Conservation (phyloP, 2,797 vertebrate genomes). For the Acestrorhynchus altus region DNA sequence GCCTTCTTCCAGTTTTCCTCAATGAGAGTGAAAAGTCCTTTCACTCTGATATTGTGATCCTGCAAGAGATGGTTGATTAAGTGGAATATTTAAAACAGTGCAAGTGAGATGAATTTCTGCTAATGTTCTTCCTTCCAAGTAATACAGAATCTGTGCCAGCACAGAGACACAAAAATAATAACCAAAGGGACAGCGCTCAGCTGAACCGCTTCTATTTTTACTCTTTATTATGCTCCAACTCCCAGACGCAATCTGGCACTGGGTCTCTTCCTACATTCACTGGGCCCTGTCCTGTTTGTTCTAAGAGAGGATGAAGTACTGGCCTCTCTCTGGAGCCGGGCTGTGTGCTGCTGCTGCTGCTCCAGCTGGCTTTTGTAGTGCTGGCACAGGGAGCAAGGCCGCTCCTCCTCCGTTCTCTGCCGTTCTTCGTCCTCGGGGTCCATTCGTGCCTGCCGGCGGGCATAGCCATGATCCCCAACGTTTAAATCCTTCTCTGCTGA, state of each 20-base stretch:
- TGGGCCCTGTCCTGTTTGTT: not conserved
- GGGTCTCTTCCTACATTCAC: not conserved
- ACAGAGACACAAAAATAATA: not conserved
- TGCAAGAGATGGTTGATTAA: no score
- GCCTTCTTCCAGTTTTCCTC: no score
- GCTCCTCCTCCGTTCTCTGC: constrained; percentile 62
- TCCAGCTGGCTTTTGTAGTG: constrained; percentile 80
- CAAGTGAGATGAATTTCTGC: not conserved
- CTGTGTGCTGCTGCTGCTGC: constrained; percentile 79
- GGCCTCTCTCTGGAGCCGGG: constrained; percentile 80
- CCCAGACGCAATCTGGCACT: no score
- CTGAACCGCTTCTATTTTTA: not conserved
- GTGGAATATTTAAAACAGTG: no score
- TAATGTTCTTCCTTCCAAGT: not conserved
- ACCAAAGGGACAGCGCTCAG: not conserved
- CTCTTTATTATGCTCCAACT: not conserved
- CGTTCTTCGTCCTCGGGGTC: constrained; percentile 70
- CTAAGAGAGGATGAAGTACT: not conserved
- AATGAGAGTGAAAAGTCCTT: no score
- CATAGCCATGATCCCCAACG: constrained; percentile 81
- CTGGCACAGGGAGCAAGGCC: constrained; percentile 76
- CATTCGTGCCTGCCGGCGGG: constrained; percentile 72
- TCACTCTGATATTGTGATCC: no score
- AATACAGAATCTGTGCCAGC: not conserved
- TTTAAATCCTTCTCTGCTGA: constrained; percentile 78